phyloP scores from a whole-genome alignment of 2,888 invertebrate species.

The Tanytarsus gracilentus region DNA sequence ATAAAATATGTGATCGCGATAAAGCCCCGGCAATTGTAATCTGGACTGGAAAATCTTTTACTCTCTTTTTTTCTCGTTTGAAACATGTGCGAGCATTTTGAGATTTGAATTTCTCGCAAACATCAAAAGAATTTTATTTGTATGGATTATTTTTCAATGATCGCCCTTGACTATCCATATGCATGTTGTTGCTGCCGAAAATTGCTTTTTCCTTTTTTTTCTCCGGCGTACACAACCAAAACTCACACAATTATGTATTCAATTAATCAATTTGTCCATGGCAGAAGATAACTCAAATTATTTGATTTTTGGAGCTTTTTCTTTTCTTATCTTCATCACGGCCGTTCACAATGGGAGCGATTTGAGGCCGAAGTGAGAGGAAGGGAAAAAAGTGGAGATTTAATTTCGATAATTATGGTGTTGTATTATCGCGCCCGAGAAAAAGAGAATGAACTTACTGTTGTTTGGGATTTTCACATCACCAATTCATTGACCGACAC shows the following conservation, averaged over 20 bases:
- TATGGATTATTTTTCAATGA: too few relatives aligned
- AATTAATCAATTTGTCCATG: conserved; percentile 23
- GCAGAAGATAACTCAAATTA: not conserved
- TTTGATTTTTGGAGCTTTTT: not conserved
- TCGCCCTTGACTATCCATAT: too few relatives aligned
- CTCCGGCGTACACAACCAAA: not conserved
- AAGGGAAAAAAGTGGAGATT: not conserved
- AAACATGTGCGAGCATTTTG: too few relatives aligned
- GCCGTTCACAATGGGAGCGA: not conserved
- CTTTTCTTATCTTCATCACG: not conserved
- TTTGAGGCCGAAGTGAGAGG: not conserved
- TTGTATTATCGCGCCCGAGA: too few relatives aligned
- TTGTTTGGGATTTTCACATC: too few relatives aligned
- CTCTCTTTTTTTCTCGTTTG: not conserved
- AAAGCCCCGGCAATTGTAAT: conserved; percentile 5
- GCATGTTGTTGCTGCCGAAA: conserved; percentile 17
- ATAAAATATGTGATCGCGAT: conserved; percentile 18
- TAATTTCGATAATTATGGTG: conserved; percentile 6
- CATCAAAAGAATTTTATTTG: too few relatives aligned
- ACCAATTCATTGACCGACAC: too few relatives aligned
- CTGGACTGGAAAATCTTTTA: conserved; percentile 14
- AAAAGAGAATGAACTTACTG: not conserved
- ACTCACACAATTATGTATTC: conserved; percentile 25
- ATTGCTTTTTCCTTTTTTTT: conserved; percentile 7
- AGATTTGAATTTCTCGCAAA: too few relatives aligned